phyloP scores from a whole-genome alignment of 2,888 invertebrate species.

The Oasisia sp. region DNA sequence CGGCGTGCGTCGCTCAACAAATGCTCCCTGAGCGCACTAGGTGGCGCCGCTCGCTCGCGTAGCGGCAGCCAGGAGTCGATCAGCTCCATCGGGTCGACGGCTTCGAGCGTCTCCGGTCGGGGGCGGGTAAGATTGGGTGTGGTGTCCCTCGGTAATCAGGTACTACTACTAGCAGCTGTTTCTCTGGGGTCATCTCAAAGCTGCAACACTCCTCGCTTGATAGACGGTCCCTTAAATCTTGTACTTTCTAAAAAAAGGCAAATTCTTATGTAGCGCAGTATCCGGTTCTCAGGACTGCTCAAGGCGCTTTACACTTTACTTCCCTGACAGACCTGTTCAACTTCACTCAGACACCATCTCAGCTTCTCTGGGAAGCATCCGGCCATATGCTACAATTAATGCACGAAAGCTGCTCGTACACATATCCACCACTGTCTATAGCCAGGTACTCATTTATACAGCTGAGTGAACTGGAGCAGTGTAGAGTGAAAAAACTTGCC shows the following conservation, averaged over 20 bases:
- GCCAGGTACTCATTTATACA: no score
- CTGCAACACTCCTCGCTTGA: neutral
- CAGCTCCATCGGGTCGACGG: constrained; percentile 80
- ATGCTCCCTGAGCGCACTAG: neutral
- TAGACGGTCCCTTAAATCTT: neutral
- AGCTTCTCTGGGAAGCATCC: no score
- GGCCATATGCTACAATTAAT: no score
- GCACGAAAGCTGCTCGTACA: no score
- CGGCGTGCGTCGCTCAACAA: constrained; percentile 23
- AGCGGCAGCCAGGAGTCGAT: constrained; percentile 81
- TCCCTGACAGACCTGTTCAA: no score
- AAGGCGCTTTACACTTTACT: no score
- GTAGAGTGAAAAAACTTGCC: no score
- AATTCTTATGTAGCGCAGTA: neutral
- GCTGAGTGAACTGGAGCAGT: no score
- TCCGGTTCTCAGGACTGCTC: no score
- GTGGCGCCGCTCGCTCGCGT: constrained; percentile 47
- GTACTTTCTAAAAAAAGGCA: neutral
- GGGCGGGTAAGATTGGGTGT: constrained; percentile 81
- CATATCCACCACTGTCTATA: no score
- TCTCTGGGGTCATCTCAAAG: neutral
- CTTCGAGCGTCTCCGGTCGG: constrained; percentile 65
- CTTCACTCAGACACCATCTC: no score
- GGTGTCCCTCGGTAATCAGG: constrained; percentile 67
- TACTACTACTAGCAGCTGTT: constrained; percentile 13